Evolutionary conservation across 2,113 vertebrate species (phyloP), one percentile per base, ranked within the genome.

Genomic region (Actenoides lindsayi): DNA sequence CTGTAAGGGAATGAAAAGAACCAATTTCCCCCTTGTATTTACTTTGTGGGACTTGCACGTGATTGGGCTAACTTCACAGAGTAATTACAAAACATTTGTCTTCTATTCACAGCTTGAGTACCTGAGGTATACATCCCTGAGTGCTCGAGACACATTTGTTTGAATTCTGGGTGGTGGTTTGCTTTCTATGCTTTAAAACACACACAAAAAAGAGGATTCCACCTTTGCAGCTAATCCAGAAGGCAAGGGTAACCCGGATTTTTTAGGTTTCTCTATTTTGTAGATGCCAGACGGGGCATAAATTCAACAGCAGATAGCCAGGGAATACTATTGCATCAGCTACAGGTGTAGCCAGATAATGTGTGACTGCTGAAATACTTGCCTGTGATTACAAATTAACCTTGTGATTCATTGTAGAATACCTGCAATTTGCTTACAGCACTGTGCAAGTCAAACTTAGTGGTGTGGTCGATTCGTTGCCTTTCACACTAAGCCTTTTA

Each of bases 361-460:
- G 6, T 23, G 7, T 11, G 30, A 65, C 39, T 83, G 42, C 75
- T 86, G 50, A 80, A 92, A 65, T 53, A 78, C 17, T 56, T 86
- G 17, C 57, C 56, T 60, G 24, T 42, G 60, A 59, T 64, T 92
- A 12, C 17, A 10, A 76, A 31, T 83, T 62, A 54, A 83, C 90
- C 63, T 64, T 57, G 11, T 57, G 27, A 42, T 96, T 89, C 81
- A 93, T 86, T 93, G 88, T 41, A 65, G 83, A 95, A 81, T 62
- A 87, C 80, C 81, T 89, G 57, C 87, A 91, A 92, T 85, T 74
- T 71, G 39, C 37, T 96, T 92, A 76, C 46, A 95, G 93, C 92
- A 18, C 54, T 70, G 51, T 50, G 33, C 16, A 37, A 77, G 23
- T 51, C 33, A 73, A 11, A 63, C 41, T 51, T 75, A 60, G 54